phyloP scores from a whole-genome alignment of 35 echinoderm and acorn worm genomes.

The Ptychodera flava region DNA sequence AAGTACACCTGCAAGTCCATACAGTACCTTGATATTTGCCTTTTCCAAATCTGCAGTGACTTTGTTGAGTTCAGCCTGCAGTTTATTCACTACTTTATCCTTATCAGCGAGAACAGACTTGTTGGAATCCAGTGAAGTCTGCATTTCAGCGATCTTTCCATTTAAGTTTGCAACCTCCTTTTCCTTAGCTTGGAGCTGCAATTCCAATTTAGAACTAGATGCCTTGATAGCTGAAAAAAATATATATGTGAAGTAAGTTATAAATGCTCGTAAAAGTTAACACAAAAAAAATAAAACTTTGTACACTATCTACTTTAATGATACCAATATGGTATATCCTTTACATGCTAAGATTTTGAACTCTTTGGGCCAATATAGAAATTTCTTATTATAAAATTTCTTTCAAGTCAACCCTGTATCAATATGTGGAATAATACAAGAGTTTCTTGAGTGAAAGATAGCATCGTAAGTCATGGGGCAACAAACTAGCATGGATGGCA shows the following conservation, averaged over 20 bases:
- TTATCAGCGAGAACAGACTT: constrained; percentile 28
- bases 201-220: constrained; percentile 50
- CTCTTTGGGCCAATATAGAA: no score
- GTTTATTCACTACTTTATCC: constrained; percentile 26
- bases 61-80: constrained; percentile 55
- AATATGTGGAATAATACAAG: no score
- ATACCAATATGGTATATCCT: no score
- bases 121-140: constrained; percentile 17
- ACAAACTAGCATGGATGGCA: neutral
- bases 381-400: no score
- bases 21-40: constrained; percentile 54
- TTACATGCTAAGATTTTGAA: no score
- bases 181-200: constrained; percentile 51
- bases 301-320: no score
- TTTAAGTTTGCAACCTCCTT: constrained; percentile 38
- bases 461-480: no score
- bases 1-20: no score
- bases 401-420: no score
- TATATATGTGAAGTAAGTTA: neutral
- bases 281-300: no score
- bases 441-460: no score
- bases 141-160: constrained; percentile 19
- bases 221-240: constrained; percentile 5
- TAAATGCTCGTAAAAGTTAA: neutral
- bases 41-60: constrained; percentile 37